A percentile compares a stretch with the other conserved stretches of the same genome.
Conservation (phyloP, 2,113 vertebrate genomes). For the Cynoglossus semilaevis region DNA sequence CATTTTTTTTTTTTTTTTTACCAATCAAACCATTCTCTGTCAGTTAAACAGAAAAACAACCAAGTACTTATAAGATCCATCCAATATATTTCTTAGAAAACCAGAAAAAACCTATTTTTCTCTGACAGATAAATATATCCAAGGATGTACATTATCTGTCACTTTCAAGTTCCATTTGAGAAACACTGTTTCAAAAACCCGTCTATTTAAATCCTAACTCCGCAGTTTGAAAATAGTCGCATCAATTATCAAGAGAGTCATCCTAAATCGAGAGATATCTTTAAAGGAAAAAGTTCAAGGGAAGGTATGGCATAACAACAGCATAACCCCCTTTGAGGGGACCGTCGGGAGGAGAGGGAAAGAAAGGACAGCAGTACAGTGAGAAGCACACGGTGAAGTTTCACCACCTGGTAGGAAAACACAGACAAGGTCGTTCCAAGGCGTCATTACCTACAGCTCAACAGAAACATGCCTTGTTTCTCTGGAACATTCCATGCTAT, state of each 20-base stretch:
- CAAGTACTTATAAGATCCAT: no score
- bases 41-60: no score
- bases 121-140: not conserved
- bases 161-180: no score
- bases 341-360: slow-evolving; percentile 15
- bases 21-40: no score
- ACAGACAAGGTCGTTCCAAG: slow-evolving; percentile 43
- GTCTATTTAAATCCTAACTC: no score
- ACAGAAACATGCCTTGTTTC: not conserved
- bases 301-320: slow-evolving; percentile 1
- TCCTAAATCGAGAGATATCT: no score
- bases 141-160: not conserved
- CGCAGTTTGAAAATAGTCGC: no score
- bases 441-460: slow-evolving; percentile 16
- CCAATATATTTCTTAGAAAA: no score
- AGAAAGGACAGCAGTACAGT: slow-evolving; percentile 9
- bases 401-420: slow-evolving; percentile 29
- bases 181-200: no score
- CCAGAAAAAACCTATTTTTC: no score
- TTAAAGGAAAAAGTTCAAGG: not conserved
- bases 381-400: slow-evolving; percentile 22
- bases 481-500: not conserved
- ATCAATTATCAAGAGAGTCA: no score
- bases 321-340: slow-evolving; percentile 15
- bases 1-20: no score